phyloP scores from a whole-genome alignment of 1,140 invertebrate genomes.

The Bilobella aurantiaca region DNA sequence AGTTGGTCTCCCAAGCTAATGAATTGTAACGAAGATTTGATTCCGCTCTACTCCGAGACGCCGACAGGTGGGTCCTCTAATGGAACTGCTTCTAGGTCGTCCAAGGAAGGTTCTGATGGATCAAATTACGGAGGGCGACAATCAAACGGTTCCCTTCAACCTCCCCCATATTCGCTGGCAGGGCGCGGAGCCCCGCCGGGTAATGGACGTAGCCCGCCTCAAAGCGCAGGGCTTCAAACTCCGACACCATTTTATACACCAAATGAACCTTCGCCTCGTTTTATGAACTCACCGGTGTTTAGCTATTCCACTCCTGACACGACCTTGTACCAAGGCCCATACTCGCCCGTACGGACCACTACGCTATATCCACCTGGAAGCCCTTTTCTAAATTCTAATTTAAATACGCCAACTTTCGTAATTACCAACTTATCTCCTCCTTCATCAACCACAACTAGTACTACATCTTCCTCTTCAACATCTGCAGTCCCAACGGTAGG shows the following conservation, averaged over 20 bases:
- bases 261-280: constrained; percentile 33
- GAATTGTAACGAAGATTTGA: constrained; percentile 7
- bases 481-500: background rate
- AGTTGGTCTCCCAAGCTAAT: constrained; percentile 23
- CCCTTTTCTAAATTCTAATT: constrained; percentile 30
- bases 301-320: constrained; percentile 33
- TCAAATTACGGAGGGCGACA: background rate
- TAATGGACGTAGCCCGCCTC: background rate
- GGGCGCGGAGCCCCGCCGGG: background rate
- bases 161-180: background rate
- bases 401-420: constrained; percentile 24
- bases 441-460: background rate
- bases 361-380: constrained; percentile 27
- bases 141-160: background rate
- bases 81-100: background rate
- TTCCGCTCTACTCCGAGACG: constrained; percentile 6
- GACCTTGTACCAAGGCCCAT: constrained; percentile 33
- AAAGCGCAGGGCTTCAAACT: constrained; percentile 21
- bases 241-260: constrained; percentile 33
- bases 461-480: background rate
- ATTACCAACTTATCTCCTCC: background rate
- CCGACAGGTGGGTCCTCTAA: background rate
- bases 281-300: constrained; percentile 34
- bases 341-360: constrained; percentile 26
- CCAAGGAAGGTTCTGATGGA: background rate